Conservation (phyloP, 2,797 vertebrate species). For the Xyrichtys novacula region DNA sequence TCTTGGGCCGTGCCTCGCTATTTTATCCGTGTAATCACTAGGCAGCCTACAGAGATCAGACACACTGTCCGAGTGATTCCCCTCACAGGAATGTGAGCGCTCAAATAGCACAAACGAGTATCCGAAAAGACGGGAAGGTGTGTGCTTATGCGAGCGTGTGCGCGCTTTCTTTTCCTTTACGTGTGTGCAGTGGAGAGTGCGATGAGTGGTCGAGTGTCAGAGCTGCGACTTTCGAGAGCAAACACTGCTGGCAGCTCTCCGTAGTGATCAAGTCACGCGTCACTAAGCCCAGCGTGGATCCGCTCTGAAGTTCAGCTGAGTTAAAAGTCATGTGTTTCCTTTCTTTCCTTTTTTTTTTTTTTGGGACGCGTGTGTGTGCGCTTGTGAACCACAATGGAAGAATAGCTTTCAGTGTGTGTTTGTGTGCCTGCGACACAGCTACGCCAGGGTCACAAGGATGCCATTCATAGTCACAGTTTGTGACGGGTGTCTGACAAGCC, state of each 20-base stretch:
- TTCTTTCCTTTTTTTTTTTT: no score
- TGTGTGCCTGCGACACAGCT: conserved; percentile 30
- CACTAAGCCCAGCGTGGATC: conserved; percentile 45
- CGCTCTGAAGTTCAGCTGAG: conserved; percentile 60
- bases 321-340: conserved; percentile 48
- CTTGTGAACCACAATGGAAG: conserved; percentile 5
- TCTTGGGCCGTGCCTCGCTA: conserved; percentile 42
- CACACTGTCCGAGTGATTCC: conserved; percentile 68
- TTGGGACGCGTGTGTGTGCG: not conserved
- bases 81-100: conserved; percentile 55
- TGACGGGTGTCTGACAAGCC: conserved; percentile 76
- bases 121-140: conserved; percentile 55
- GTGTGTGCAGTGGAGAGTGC: conserved; percentile 1
- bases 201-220: conserved; percentile 48
- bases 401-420: conserved; percentile 15
- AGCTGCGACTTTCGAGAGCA: conserved; percentile 36
- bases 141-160: not conserved
- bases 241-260: conserved; percentile 77
- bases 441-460: conserved; percentile 63
- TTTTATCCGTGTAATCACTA: conserved; percentile 72
- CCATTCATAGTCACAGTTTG: conserved; percentile 73
- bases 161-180: not conserved
- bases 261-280: conserved; percentile 72
- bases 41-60: conserved; percentile 55
- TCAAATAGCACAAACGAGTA: conserved; percentile 27